Base-by-base conservation (phyloP, 1,140 invertebrate species). In the Drosophila nasuta region DNA sequence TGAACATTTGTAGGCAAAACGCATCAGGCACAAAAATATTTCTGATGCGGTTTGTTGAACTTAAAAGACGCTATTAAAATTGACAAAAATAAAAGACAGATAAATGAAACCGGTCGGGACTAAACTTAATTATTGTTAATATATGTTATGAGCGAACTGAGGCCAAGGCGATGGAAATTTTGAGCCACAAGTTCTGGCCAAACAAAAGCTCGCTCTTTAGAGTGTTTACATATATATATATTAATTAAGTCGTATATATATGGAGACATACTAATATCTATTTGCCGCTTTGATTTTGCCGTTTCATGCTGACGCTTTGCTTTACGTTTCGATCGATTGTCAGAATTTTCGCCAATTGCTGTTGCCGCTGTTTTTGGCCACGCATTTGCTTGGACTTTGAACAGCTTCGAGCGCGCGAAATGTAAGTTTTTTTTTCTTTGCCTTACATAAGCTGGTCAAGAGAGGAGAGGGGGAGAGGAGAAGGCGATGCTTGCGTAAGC, bases 401-500 rank as follows among this genome's bases (percentile, higher is more conserved):
- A 33, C 52, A 17, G 15, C 51, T 30, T 60, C 80, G 78, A 82
- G 73, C 62, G 71, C 33, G 79, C 49, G 66, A 83, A 64, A 64
- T 64, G 70, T 75, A 51, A 43, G 43, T 57, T 57, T 48, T 64
- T 73, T 79, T 25, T 25, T 25, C 20, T 25, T 25, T 25, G 35
- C 58, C 62, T 87, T 87, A 88, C 80, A 87, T 87, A 87, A 87
- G 48, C 17, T 10, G 77, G 66, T 57, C 30, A 51, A 59, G 64
- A 48, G 46, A 48, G 46, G 43, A 20, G 58, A 10, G 43, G 3
- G 28, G 7, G 10, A 10, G 58, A n/a, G n/a, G 41, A 45, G 57
- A 1, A 28, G 57, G 15, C 48, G 70, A 77, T 77, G 80, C 88
- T 88, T 88, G 83, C 83, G 83, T 88, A 88, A 83, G 81, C 46